These are phyloP conservation scores for Melikaiella ostensackeni DNA, from an alignment of 2,888 invertebrate species.

Conservation along the genomic window DNA sequence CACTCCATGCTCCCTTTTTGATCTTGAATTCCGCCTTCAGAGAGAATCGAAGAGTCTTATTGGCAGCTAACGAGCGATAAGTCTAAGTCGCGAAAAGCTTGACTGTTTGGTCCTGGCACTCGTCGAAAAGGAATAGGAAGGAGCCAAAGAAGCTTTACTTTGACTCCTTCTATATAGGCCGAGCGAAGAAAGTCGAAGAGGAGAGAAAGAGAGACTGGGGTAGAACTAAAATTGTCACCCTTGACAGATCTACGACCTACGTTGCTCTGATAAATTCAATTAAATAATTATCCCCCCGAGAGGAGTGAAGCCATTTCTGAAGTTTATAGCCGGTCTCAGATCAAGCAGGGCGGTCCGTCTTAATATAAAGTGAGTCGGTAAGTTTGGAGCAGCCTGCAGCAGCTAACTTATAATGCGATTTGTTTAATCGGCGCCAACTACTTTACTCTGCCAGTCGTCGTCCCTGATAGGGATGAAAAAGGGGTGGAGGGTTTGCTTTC, in stretches of 20 bases:
- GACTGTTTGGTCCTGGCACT: constrained; percentile 19
- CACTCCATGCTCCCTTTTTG: neutral
- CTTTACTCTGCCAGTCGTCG: constrained; percentile 68
- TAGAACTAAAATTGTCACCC: constrained; percentile 62
- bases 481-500: constrained; percentile 52
- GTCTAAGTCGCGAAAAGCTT: constrained; percentile 28
- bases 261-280: constrained; percentile 71
- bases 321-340: constrained; percentile 73
- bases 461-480: constrained; percentile 46
- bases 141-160: constrained; percentile 32
- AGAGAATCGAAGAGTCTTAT: constrained; percentile 23
- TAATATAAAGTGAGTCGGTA: constrained; percentile 75
- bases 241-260: constrained; percentile 66
- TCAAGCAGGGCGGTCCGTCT: constrained; percentile 73
- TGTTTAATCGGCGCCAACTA: constrained; percentile 77
- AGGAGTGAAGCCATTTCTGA: constrained; percentile 70
- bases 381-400: constrained; percentile 72
- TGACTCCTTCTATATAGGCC: constrained; percentile 15
- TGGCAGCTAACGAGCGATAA: constrained; percentile 35
- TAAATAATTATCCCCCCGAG: constrained; percentile 72
- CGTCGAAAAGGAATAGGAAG: constrained; percentile 6
- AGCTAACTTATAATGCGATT: constrained; percentile 77
- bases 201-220: neutral
- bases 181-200: constrained; percentile 14
- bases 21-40: neutral